Evolutionary conservation across 2,888 invertebrate species (phyloP), one percentile per base, ranked within the genome.

Genomic region (Icerya purchasi): DNA sequence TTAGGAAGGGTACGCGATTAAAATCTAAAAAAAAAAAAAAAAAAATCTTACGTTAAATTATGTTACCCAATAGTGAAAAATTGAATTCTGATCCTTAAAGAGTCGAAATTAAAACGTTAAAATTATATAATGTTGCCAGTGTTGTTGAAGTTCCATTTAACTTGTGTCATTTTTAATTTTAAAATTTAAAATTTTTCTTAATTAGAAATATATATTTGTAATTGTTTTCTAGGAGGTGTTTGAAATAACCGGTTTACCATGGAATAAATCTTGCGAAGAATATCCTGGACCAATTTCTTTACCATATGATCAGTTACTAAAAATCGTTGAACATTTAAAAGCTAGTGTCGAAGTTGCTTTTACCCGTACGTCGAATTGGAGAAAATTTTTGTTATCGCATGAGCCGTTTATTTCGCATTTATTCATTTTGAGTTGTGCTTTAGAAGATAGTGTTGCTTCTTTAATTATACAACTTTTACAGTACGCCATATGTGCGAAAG

Each of bases 291-390:
- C 61, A 52, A 25, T 63, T 19, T 62, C 60, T 49, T 58, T 63
- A 52, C 59, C 62, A 0, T 94, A 94, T 68, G 92, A 94, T 71
- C 82, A 85, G 3, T 78, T 94, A n/a, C 92, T 94, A 3, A 86
- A 87, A 65, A 77, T 96, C 60, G 91, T 96, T 68, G 96, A 96
- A 67, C 92, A 94, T 72, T 75, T 97, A 63, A 93, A 94, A 74
- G 84, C 87, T 2, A 93, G 94, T 67, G 82, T 87, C 57, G 96
- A 97, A 72, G 88, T 96, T 61, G 93, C 93, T 49, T 81, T 84
- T 57, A 82, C 84, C 58, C 83, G 96, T 58, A 90, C 92, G 0
- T 84, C 86, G 65, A 96, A 96, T 75, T 97, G 96, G 96, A 94
- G 96, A 72, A 82, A 84, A 2, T 80, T 93, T 55, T 76, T 90